These are phyloP conservation scores for Theretra japonica DNA, from an alignment of 2,888 invertebrate species.

Conservation along the genomic window DNA sequence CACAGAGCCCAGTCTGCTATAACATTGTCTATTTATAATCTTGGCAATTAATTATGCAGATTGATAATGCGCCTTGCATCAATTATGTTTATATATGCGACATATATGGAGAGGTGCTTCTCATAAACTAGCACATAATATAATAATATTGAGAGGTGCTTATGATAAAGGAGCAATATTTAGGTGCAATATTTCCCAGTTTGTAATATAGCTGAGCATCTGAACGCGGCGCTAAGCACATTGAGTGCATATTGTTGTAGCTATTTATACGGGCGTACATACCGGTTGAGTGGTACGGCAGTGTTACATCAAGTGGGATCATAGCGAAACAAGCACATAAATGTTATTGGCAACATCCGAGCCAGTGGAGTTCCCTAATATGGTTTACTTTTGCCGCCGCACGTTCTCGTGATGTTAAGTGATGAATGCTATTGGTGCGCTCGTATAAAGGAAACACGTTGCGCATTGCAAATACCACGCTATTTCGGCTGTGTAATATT, in stretches of 20 bases:
- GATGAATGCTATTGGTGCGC: constrained; percentile 47
- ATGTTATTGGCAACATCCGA: constrained; percentile 44
- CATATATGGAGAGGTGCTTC: no score
- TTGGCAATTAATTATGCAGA: no score
- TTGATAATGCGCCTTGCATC: no score
- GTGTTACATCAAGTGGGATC: constrained; percentile 34
- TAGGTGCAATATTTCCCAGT: not conserved
- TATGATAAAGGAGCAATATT: no score
- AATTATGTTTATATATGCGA: no score
- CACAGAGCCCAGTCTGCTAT: no score
- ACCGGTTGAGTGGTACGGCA: not conserved
- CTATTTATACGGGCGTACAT: not conserved
- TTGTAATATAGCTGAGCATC: not conserved
- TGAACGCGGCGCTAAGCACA: not conserved
- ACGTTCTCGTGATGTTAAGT: constrained; percentile 52
- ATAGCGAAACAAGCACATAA: constrained; percentile 46
- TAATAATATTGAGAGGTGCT: no score
- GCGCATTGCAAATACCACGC: constrained; percentile 39
- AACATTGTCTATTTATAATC: no score
- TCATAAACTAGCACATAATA: no score
- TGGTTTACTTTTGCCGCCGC: constrained; percentile 51
- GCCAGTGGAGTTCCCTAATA: constrained; percentile 41
- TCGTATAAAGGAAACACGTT: constrained; percentile 35
- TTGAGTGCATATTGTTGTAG: constrained; percentile 18
- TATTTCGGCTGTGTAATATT: not conserved